Percentiles rank a stretch among this genome's conserved stretches.
phyloP scores from a whole-genome alignment of 2,888 invertebrate species.

The Alcis repandata region DNA sequence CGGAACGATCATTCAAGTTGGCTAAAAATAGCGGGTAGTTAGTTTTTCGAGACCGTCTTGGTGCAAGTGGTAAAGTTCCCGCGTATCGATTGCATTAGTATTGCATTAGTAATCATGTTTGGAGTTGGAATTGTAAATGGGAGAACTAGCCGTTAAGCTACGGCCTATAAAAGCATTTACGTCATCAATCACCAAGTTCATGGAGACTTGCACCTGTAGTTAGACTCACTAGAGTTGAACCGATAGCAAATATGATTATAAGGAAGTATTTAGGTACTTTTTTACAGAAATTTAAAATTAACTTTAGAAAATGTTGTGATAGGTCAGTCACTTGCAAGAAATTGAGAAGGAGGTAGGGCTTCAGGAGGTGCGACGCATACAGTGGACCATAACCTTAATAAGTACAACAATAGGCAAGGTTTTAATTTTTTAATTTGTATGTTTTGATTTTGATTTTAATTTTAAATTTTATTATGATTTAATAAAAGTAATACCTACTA shows the following conservation, averaged over 20 bases:
- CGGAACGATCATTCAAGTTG: neutral
- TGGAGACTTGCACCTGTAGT: neutral
- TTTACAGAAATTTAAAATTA: no score
- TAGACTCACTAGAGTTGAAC: neutral
- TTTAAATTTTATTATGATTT: no score
- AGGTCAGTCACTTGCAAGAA: slow-evolving; percentile 50
- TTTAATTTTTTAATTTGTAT: no score
- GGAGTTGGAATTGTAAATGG: neutral
- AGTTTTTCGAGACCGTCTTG: no score
- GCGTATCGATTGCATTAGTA: slow-evolving; percentile 20
- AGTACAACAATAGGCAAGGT: slow-evolving; percentile 62
- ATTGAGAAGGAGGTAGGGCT: slow-evolving; percentile 35
- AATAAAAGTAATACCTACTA: no score
- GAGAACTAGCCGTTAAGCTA: neutral
- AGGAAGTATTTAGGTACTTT: neutral
- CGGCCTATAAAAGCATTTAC: neutral
- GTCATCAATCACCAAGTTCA: neutral
- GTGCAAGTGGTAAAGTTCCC: neutral
- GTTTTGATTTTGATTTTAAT: no score
- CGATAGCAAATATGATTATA: neutral
- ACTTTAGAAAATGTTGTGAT: slow-evolving; percentile 29
- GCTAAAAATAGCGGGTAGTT: slow-evolving; percentile 12
- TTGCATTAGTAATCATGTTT: slow-evolving; percentile 11
- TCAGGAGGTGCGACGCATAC: slow-evolving; percentile 55
- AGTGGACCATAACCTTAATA: slow-evolving; percentile 48